Percentiles rank a stretch among this genome's conserved stretches.
These are phyloP conservation scores for Digitonthophagus gazella DNA, from an alignment of 2,888 invertebrate genomes.

Conservation along the genomic window DNA sequence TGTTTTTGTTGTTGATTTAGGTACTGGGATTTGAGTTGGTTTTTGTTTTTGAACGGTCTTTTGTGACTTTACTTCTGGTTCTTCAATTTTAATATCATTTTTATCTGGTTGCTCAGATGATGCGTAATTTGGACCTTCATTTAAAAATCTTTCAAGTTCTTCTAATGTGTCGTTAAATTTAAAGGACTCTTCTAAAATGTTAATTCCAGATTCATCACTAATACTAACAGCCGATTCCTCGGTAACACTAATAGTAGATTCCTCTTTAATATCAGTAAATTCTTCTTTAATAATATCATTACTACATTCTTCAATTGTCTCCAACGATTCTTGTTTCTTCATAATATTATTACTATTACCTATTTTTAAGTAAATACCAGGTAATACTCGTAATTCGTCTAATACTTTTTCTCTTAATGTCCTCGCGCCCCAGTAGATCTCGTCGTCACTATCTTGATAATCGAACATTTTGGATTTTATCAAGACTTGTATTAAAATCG, in stretches of 20 bases:
- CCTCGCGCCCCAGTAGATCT: constrained; percentile 22
- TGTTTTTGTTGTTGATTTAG: constrained; percentile 11
- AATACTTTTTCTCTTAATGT: constrained; percentile 19
- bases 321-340: no score
- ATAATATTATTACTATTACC: no score
- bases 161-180: constrained; percentile 22
- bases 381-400: no score
- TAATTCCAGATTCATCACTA: background rate
- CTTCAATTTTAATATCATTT: background rate
- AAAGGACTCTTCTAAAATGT: no score
- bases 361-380: no score
- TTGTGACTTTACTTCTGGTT: background rate
- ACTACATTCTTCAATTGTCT: no score
- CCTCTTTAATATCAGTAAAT: background rate
- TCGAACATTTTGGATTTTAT: constrained; percentile 16
- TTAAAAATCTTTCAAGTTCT: constrained; percentile 22
- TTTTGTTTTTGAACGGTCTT: background rate
- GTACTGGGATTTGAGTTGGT: background rate
- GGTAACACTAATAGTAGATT: no score
- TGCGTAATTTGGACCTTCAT: constrained; percentile 20
- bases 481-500: background rate
- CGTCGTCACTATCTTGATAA: constrained; percentile 21
- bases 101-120: background rate
- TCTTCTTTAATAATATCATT: no score
- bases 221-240: background rate